phyloP scores from a whole-genome alignment of 37 sponge, comb jelly and placozoan species.

The Sycon ciliatum region DNA sequence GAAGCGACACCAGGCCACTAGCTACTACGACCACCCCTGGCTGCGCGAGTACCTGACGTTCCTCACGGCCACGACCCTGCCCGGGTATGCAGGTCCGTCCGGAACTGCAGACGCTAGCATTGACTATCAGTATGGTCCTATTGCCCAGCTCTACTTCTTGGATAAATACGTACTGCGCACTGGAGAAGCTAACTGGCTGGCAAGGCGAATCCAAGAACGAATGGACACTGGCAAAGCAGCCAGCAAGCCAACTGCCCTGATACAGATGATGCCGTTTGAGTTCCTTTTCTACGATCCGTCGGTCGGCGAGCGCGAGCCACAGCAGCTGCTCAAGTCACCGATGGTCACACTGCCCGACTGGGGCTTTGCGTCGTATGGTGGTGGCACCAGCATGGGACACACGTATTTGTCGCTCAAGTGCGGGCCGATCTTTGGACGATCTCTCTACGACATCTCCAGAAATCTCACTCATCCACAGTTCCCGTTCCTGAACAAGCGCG shows the following conservation, averaged over 20 bases:
- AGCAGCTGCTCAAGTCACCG: not conserved
- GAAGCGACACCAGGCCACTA: not conserved
- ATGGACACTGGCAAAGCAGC: not conserved
- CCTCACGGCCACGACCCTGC: slow-evolving; percentile 16
- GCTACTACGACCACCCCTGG: slow-evolving; percentile 5
- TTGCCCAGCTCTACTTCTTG: slow-evolving; percentile 20
- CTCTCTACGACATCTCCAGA: not conserved
- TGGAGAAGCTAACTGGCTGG: slow-evolving; percentile 33
- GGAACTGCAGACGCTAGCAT: slow-evolving; percentile 32
- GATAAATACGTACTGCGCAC: slow-evolving; percentile 25
- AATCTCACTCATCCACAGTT: not conserved
- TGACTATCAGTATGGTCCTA: slow-evolving; percentile 23
- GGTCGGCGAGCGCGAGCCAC: not conserved
- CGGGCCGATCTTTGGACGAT: slow-evolving; percentile 14
- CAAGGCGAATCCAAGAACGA: not conserved
- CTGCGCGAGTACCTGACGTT: slow-evolving; percentile 18
- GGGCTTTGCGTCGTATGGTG: slow-evolving; percentile 34
- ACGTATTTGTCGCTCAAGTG: slow-evolving; percentile 33
- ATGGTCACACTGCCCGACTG: slow-evolving; percentile 23
- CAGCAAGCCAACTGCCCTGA: slow-evolving; percentile 8
- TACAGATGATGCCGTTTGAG: slow-evolving; percentile 19
- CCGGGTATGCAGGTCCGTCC: slow-evolving; percentile 24
- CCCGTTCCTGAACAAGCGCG: no score
- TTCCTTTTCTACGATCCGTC: slow-evolving; percentile 23
- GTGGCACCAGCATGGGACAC: not conserved